These are phyloP conservation scores for Hanleya hanleyi DNA, from an alignment of 2,888 invertebrate genomes.

Conservation along the genomic window DNA sequence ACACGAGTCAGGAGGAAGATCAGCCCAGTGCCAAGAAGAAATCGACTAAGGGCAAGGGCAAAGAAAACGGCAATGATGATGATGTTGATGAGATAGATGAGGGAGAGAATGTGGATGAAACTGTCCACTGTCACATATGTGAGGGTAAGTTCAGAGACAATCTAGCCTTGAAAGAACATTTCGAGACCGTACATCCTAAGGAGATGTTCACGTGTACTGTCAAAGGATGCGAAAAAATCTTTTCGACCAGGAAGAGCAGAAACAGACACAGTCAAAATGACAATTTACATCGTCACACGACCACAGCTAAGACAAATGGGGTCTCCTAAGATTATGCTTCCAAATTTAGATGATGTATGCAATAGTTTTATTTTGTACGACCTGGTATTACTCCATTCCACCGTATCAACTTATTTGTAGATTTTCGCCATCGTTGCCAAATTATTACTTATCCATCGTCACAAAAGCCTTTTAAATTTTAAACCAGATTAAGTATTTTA, in stretches of 20 bases:
- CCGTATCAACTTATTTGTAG: neutral
- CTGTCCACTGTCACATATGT: constrained; percentile 83
- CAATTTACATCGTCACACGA: constrained; percentile 74
- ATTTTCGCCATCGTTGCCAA: constrained; percentile 5
- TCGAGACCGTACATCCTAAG: constrained; percentile 80
- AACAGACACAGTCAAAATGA: constrained; percentile 85
- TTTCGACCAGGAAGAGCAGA: constrained; percentile 85
- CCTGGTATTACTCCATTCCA: constrained; percentile 11
- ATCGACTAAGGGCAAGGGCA: constrained; percentile 60
- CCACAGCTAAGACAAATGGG: constrained; percentile 39
- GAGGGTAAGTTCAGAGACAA: constrained; percentile 80
- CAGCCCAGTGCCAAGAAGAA: constrained; percentile 10
- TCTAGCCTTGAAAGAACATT: constrained; percentile 81
- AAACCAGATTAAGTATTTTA: no score
- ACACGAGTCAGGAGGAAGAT: constrained; percentile 4
- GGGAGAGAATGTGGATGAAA: constrained; percentile 80
- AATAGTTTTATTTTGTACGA: constrained; percentile 1
- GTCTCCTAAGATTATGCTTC: constrained; percentile 32
- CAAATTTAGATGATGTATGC: neutral
- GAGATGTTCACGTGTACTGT: constrained; percentile 85
- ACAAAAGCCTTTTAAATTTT: no score
- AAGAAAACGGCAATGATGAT: constrained; percentile 28
- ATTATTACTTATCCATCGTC: no score
- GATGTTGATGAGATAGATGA: constrained; percentile 26
- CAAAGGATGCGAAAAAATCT: constrained; percentile 84